Evolutionary conservation across 2,888 invertebrate species (phyloP).

Genomic region (Phasia obesa): DNA sequence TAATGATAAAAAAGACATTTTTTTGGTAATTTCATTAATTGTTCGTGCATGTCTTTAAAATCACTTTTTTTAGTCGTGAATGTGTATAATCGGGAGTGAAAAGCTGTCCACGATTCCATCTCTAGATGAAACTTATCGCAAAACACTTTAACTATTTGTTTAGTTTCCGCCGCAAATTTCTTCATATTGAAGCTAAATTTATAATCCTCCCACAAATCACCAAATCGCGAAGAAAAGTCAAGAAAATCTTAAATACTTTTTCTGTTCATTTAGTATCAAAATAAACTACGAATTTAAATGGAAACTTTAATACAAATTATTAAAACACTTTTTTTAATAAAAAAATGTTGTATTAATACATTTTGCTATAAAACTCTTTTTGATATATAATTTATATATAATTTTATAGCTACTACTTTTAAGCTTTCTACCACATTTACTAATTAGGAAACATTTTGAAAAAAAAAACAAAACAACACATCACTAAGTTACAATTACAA

Average conservation of each 20-base stretch:
- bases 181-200: too few species aligned
- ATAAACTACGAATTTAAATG: constrained; percentile 69
- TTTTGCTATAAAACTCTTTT: constrained; percentile 65
- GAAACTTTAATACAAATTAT: constrained; percentile 68
- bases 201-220: too few species aligned
- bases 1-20: too few species aligned
- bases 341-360: constrained; percentile 48
- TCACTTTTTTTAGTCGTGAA: too few species aligned
- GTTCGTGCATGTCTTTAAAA: too few species aligned
- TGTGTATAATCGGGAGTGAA: too few species aligned
- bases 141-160: too few species aligned
- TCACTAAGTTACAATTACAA: constrained; percentile 55
- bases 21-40: too few species aligned
- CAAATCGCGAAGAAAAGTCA: too few species aligned
- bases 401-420: constrained; percentile 61
- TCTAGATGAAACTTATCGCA: too few species aligned
- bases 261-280: constrained; percentile 35
- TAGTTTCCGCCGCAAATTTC: too few species aligned
- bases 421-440: constrained; percentile 64
- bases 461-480: constrained; percentile 45
- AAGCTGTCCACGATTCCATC: too few species aligned
- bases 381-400: constrained; percentile 65
- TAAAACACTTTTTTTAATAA: constrained; percentile 49
- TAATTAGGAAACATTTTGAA: constrained; percentile 40
- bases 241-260: not conserved